These are phyloP conservation scores for Panagrolaimus sp. DNA, from an alignment of 1,140 invertebrate species.

Conservation along the genomic window DNA sequence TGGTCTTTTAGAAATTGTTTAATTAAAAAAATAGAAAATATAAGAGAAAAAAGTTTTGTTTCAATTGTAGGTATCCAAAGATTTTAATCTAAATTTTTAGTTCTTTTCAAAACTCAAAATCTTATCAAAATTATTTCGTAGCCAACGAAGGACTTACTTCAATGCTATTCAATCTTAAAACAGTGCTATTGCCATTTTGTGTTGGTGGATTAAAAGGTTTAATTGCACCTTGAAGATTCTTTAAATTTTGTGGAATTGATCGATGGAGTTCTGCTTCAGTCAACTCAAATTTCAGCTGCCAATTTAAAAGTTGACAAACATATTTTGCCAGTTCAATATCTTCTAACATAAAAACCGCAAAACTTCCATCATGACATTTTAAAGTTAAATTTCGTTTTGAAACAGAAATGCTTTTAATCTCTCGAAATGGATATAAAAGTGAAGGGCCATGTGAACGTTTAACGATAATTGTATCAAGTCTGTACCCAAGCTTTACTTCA, in stretches of 20 bases:
- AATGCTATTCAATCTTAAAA: not conserved
- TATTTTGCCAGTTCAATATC: slow-evolving; percentile 34
- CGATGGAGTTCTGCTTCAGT: slow-evolving; percentile 39
- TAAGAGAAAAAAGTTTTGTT: too few species aligned
- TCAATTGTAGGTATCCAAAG: too few species aligned
- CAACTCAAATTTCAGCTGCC: slow-evolving; percentile 31
- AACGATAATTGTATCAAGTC: slow-evolving; percentile 37
- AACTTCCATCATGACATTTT: slow-evolving; percentile 32
- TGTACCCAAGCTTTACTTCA: slow-evolving; percentile 40
- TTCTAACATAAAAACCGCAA: slow-evolving; percentile 24
- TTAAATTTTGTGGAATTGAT: slow-evolving; percentile 15
- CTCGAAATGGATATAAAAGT: slow-evolving; percentile 38
- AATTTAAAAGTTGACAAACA: slow-evolving; percentile 28
- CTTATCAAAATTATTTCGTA: too few species aligned
- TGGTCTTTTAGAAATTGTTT: too few species aligned
- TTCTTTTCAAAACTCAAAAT: too few species aligned
- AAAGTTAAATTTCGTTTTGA: slow-evolving; percentile 35
- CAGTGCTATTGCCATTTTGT: not conserved
- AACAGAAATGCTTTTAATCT: slow-evolving; percentile 38
- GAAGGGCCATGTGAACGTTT: slow-evolving; percentile 30
- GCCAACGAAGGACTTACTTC: not conserved
- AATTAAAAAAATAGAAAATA: too few species aligned
- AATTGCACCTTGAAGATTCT: not conserved
- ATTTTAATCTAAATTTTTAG: too few species aligned
- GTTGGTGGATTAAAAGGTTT: not conserved